Percentiles rank a stretch among this genome's conserved stretches.
These are phyloP conservation scores for Drosophila merina DNA, from an alignment of 2,888 invertebrate genomes.

Conservation along the genomic window DNA sequence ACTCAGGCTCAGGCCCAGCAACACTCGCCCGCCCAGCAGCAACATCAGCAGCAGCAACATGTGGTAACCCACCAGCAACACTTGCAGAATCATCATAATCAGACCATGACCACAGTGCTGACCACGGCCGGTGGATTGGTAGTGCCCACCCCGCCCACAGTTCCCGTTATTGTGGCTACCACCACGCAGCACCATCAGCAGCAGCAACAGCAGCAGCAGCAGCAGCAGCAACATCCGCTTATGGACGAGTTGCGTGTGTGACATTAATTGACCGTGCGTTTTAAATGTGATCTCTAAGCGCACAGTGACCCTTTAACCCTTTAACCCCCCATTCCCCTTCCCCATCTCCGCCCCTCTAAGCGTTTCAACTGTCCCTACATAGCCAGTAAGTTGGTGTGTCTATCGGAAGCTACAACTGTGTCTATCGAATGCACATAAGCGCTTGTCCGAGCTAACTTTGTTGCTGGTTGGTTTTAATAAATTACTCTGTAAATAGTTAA, in stretches of 20 bases:
- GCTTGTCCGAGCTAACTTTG: constrained; percentile 14
- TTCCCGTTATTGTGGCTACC: constrained; percentile 71
- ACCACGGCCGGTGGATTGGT: constrained; percentile 89
- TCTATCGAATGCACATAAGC: constrained; percentile 23
- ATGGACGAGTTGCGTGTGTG: constrained; percentile 95
- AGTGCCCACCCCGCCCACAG: constrained; percentile 86
- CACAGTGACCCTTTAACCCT: constrained; percentile 46
- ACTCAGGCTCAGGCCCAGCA: constrained; percentile 74
- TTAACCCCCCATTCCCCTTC: not conserved
- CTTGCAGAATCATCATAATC: constrained; percentile 84
- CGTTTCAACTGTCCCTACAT: constrained; percentile 16
- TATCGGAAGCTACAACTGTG: constrained; percentile 21
- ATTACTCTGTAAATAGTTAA: constrained; percentile 29
- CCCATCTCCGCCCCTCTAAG: constrained; percentile 36
- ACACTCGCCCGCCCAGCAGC: constrained; percentile 71
- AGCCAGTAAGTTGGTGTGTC: constrained; percentile 19
- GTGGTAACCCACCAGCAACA: constrained; percentile 69
- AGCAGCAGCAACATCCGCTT: constrained; percentile 84
- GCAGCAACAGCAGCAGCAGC: constrained; percentile 69
- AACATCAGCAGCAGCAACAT: constrained; percentile 72
- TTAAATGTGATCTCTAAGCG: constrained; percentile 84
- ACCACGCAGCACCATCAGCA: constrained; percentile 74
- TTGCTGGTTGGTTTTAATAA: constrained; percentile 25
- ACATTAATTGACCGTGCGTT: constrained; percentile 86
- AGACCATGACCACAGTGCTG: constrained; percentile 84